Evolutionary conservation across 2,797 vertebrate genomes (phyloP).

Genomic region (Bradypus variegatus): DNA sequence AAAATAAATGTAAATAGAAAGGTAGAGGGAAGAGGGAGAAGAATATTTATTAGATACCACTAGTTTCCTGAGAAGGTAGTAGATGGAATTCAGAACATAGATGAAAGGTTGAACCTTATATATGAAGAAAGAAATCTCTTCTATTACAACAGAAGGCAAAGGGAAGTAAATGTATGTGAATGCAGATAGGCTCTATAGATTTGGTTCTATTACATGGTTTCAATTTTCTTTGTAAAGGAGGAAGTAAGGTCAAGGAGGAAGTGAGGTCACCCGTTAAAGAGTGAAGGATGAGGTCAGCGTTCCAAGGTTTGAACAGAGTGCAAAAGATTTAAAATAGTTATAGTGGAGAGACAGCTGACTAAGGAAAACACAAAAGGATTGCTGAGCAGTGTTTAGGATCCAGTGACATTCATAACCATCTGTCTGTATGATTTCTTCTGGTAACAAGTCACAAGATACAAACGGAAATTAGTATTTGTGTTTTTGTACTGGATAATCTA

Average conservation of each 20-base stretch:
- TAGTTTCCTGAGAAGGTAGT: background rate
- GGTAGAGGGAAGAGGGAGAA: background rate
- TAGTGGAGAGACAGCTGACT: background rate
- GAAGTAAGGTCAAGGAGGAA: background rate
- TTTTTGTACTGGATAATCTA: slow-evolving; percentile 16
- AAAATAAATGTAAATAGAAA: background rate
- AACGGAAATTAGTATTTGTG: background rate
- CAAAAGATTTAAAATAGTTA: background rate
- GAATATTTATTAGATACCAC: background rate
- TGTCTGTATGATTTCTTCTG: background rate
- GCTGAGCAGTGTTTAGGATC: background rate
- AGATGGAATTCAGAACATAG: background rate
- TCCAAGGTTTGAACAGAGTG: background rate
- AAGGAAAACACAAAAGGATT: background rate
- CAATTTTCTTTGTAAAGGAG: background rate
- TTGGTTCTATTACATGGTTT: background rate
- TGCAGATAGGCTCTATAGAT: background rate
- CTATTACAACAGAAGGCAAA: background rate
- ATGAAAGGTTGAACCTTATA: background rate
- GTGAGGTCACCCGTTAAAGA: background rate
- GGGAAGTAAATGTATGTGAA: background rate
- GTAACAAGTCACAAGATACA: background rate
- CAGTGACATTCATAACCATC: background rate
- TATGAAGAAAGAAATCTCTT: background rate
- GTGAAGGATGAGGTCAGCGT: background rate